A percentile compares a stretch with the other conserved stretches of the same genome.
Conservation (phyloP, 2,797 vertebrate genomes). For the Hemibagrus guttatus region DNA sequence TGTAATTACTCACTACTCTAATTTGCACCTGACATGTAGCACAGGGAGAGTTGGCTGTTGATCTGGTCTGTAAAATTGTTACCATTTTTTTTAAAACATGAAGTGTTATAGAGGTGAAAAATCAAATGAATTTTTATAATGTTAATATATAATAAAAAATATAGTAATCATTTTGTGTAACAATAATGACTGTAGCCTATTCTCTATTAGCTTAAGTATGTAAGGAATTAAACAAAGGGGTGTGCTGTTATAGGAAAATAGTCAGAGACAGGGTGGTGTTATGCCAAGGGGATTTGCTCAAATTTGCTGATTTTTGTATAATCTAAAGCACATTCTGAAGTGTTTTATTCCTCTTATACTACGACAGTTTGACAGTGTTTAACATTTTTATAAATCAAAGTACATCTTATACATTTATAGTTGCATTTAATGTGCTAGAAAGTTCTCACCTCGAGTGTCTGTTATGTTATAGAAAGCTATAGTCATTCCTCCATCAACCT, state of each 20-base stretch:
- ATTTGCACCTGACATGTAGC: conserved; percentile 20
- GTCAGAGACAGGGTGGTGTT: not conserved
- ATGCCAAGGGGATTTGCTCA: not conserved
- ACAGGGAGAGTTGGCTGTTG: not conserved
- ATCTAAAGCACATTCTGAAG: not conserved
- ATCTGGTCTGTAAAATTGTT: not conserved
- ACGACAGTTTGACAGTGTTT: not conserved
- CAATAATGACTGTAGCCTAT: not conserved
- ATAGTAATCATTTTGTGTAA: not conserved
- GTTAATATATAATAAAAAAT: too few species aligned
- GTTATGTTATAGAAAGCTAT: not conserved
- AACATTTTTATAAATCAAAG: not conserved
- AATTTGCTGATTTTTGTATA: not conserved
- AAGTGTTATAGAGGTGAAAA: too few species aligned
- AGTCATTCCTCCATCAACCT: not conserved
- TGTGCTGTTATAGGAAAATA: too few species aligned
- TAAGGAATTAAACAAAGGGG: not conserved
- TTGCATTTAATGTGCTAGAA: not conserved
- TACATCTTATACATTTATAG: not conserved
- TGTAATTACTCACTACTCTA: conserved; percentile 66
- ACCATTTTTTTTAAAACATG: not conserved
- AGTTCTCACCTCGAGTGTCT: not conserved
- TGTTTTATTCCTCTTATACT: not conserved
- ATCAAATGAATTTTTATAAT: too few species aligned
- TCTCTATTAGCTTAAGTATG: not conserved